Evolutionary conservation across 2,797 vertebrate genomes (phyloP), one percentile per base, ranked within the genome.

Genomic region (Scolopax rusticola): DNA sequence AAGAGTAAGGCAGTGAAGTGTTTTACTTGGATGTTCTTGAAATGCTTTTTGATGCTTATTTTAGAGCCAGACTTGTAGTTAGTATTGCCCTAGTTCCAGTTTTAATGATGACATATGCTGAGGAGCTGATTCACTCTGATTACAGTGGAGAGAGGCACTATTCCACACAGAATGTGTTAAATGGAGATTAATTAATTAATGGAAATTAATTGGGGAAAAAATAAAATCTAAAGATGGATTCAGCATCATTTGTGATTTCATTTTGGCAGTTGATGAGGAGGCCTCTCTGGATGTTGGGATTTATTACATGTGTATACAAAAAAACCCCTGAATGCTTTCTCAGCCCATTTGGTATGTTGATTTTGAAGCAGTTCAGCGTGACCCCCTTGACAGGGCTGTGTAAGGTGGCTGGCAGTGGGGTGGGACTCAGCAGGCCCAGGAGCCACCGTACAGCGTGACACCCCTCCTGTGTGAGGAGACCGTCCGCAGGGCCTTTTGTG

Each of bases 321-420:
- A 57, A 88, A 48, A 15, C 5, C 3, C 0, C 6, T 0, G 5
- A 40, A 61, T 30, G 48, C 24, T 74, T 70, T 84, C 13, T 38
- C 30, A 43, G 41, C 33, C 59, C 7, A 0, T 24, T 38, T 0
- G 0, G 5, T 15, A 0, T 4, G 33, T 40, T 3, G 2, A 7
- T 74, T 91, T n/a, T 41, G 51, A 48, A 61, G 73, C 2, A 0
- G 33, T 71, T 70, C 18, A 21, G 43, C 27, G 60, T 75, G 61
- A 27, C 30, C 27, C 19, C 41, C 15, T 68, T 20, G 28, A 64
- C 1, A 13, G 74, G 48, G 68, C 47, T 64, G 25, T 53, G 47
- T 43, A 68, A 74, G 60, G 47, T 74, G 41, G 13, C 41, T 60
- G 75, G 40, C 50, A 11, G 19, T 4, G 40, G 19, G 36, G 36